These are phyloP conservation scores for Eueremaeus valkanovi DNA, from an alignment of 2,888 invertebrate genomes.

Conservation along the genomic window DNA sequence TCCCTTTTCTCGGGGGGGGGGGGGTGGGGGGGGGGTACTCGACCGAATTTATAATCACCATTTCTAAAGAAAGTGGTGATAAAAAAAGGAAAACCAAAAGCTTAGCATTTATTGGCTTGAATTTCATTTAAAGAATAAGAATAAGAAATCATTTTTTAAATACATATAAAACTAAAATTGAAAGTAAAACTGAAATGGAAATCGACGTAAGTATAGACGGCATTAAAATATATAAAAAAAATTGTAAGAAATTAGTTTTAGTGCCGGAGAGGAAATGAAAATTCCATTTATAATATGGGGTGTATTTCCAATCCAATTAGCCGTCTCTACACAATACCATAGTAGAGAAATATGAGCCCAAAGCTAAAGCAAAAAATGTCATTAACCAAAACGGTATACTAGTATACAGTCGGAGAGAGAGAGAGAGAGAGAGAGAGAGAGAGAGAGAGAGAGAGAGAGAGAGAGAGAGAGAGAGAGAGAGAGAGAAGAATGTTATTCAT, in stretches of 20 bases:
- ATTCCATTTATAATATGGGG: constrained; percentile 10
- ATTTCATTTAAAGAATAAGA: neutral
- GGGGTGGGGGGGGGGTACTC: no score
- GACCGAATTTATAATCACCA: no score
- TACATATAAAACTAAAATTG: neutral
- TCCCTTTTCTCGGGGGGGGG: no score
- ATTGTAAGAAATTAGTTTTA: constrained; percentile 28
- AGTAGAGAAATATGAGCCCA: neutral
- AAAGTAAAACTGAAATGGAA: neutral
- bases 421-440: neutral
- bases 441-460: neutral
- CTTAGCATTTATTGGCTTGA: constrained; percentile 13
- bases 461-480: neutral
- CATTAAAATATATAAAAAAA: neutral
- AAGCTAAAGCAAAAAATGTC: constrained; percentile 19
- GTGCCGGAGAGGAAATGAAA: constrained; percentile 19
- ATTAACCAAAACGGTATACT: neutral
- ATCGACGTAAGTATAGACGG: neutral
- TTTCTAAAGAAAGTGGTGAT: neutral
- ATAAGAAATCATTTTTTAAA: neutral
- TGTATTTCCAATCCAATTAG: constrained; percentile 24
- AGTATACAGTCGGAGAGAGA: neutral
- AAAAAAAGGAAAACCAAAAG: neutral
- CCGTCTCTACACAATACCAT: neutral
- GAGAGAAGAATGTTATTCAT: neutral